phyloP scores from a whole-genome alignment of 2,797 vertebrate species.

The Manis pentadactyla region DNA sequence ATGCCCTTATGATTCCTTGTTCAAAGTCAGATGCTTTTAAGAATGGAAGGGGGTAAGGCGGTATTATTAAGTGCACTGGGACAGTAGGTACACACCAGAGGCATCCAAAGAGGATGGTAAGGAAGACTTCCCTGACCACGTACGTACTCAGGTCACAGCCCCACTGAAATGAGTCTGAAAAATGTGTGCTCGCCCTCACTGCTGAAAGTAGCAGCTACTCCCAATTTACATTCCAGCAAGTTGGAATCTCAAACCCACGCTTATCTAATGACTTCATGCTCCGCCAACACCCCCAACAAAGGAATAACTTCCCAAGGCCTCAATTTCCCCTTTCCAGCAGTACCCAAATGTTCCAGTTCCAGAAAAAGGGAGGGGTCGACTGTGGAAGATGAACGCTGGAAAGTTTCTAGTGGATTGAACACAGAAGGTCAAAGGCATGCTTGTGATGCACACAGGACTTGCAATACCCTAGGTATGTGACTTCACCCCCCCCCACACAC shows the following conservation, averaged over 20 bases:
- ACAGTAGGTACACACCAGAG: too few relatives aligned
- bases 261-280: neutral
- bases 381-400: neutral
- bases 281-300: accelerated
- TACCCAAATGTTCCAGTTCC: neutral
- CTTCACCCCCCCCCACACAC: neutral
- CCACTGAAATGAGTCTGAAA: neutral
- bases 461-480: accelerated
- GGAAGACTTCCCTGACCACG: neutral
- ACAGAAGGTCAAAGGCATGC: neutral
- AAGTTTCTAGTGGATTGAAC: neutral
- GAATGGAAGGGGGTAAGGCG: neutral
- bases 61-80: neutral
- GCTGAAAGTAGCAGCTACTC: neutral
- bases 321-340: neutral
- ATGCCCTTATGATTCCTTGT: neutral
- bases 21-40: neutral
- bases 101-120: neutral
- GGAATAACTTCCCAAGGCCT: neutral
- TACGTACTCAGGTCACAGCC: too few relatives aligned
- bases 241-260: neutral
- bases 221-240: neutral
- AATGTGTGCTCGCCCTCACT: neutral
- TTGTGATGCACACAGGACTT: neutral
- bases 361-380: neutral